Base-by-base conservation (phyloP, 2,797 vertebrate genomes). In the Serranus cabrilla region DNA sequence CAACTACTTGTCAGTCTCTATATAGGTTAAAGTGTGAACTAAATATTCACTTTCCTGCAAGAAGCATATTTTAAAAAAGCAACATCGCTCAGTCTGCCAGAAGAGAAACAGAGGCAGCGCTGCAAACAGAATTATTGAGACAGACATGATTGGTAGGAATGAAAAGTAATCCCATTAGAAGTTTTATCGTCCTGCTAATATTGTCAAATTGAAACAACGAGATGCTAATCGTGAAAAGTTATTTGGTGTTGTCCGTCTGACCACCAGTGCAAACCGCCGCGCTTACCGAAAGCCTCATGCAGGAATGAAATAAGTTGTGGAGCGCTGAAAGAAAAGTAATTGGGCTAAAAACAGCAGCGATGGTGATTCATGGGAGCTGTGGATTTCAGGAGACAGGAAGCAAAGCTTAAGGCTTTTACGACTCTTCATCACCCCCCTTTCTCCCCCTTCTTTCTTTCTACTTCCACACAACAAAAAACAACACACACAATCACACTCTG, bases 321-420 rank as follows among this genome's bases (percentile, higher is more conserved):
- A 52, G 23, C 27, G 0, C 11, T 45, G 59, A 72, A 37, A 78
- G 55, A 47, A 81, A 81, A 69, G 70, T 39, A 81, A 80, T 86
- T 49, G 14, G 13, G 51, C 63, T 69, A 57, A 76, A 77, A 72
- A 65, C 55, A 73, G 57, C 58, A 45, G n/a, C 5, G 25, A 17
- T 11, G 71, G 65, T 86, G 86, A 85, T 86, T 82, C 82, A 85
- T 72, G 58, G 43, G 27, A 56, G 63, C 57, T 23, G 58, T 46
- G 55, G 40, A 67, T 74, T 74, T 71, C 52, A 71, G 60, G 72
- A 67, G 74, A 79, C 58, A 74, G 60, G 65, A 76, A 66, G 72
- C 21, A 71, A 70, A 57, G 81, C 79, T 62, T 51, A n/a, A 59
- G 60, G 75, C 76, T 82, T 80, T 84, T 59, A 84, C 76, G 61